Evolutionary conservation across 2,888 invertebrate species (phyloP), one percentile per base, ranked within the genome.

Genomic region (Phlogophora meticulosa): DNA sequence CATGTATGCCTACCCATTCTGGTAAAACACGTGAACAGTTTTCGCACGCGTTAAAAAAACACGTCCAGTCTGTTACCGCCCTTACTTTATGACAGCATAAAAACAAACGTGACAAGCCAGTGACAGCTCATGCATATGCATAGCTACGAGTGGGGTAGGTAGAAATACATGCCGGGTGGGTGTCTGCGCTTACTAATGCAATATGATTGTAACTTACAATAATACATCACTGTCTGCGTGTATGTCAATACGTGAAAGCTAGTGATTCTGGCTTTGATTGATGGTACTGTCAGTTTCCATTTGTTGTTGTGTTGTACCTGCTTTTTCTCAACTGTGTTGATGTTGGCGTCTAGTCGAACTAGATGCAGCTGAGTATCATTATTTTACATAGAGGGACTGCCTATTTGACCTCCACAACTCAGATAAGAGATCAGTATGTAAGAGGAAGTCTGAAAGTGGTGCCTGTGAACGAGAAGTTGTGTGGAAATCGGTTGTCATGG

Each of bases 181-280:
- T 20, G 2, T 11, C 1, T 38, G 32, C 1, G 13, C 61, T 22
- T 45, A 28, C n/a, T 62, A 43, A 34, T 72, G 67, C 17, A 38
- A 20, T 51, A 28, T 1, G 36, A 15, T 49, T 38, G 42, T 22
- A 36, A 22, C 22, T n/a, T 32, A 17, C 49, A 49, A 7, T n/a
- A 17, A 32, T 45, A 24, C 17, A 40, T 45, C 49, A 68, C 15
- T 13, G 22, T 9, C 42, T 13, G 13, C 13, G n/a, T n/a, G n/a
- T 10, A 5, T 42, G 48, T 28, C n/a, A 32, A 38, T 38, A 17
- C 7, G 15, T 57, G n/a, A 70, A 38, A 22, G 22, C 45, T 7
- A 11, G 4, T 40, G 11, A 17, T 13, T 7, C 15, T n/a, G 13
- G 10, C 13, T 32, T 45, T 24, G 36, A 49, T 43, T 15, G 15